Conservation (phyloP, 2,797 vertebrate species). For the Chelmon rostratus region DNA sequence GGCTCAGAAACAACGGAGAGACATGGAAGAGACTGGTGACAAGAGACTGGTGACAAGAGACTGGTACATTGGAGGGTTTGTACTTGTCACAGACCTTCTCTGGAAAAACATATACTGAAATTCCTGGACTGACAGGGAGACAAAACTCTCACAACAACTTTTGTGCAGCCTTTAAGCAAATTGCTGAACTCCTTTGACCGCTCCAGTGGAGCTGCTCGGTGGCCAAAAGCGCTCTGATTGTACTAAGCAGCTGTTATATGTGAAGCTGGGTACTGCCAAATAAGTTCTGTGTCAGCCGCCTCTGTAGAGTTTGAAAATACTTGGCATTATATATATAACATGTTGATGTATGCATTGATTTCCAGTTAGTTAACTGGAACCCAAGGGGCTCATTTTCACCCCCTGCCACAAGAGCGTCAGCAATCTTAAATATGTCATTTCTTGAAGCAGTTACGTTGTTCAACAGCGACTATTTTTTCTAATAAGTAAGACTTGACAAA, state of each 20-base stretch:
- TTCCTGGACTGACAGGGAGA: constrained; percentile 27
- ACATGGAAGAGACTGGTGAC: no score
- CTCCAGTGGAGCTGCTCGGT: constrained; percentile 56
- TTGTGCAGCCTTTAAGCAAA: constrained; percentile 51
- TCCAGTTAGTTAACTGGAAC: constrained; percentile 24
- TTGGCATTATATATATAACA: constrained; percentile 16
- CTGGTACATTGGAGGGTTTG: neutral
- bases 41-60: no score
- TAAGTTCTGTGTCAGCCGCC: constrained; percentile 24
- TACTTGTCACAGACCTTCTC: constrained; percentile 9
- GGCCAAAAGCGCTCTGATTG: constrained; percentile 21
- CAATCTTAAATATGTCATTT: no score
- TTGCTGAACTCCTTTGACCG: constrained; percentile 48
- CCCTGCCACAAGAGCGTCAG: no score
- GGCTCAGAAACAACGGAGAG: constrained; percentile 7
- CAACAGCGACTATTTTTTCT: no score
- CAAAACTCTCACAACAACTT: constrained; percentile 40
- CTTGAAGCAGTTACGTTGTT: no score
- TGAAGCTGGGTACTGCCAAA: constrained; percentile 23
- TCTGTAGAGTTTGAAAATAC: constrained; percentile 18
- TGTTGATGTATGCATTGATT: constrained; percentile 14
- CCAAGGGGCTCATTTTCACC: neutral
- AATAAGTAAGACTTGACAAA: no score
- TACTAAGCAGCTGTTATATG: constrained; percentile 41
- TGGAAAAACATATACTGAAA: constrained; percentile 19